Evolutionary conservation across 1,140 invertebrate species (phyloP).

Genomic region (Formica exsecta): DNA sequence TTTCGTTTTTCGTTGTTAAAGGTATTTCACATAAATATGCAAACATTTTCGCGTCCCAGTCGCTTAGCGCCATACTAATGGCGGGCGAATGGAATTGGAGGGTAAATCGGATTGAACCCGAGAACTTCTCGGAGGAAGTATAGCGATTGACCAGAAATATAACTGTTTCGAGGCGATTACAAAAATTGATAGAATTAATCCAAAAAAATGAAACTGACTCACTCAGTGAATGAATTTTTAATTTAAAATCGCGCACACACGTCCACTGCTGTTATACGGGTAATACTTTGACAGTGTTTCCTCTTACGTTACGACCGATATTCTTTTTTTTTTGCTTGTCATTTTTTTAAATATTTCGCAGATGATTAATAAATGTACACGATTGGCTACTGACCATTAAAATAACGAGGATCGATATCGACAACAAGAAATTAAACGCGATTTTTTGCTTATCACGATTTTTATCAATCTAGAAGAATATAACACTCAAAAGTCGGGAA

Average conservation of each 20-base stretch:
- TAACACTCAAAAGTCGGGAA: neutral
- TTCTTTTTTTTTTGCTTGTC: neutral
- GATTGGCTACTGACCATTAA: neutral
- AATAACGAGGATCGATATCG: neutral
- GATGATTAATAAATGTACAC: constrained; percentile 8
- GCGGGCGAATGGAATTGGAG: constrained; percentile 23
- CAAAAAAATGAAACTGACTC: neutral
- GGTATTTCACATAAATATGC: constrained; percentile 22
- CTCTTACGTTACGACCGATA: neutral
- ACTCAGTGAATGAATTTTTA: neutral
- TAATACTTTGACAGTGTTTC: neutral
- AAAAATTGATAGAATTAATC: constrained; percentile 21
- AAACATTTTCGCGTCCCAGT: neutral
- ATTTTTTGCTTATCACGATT: neutral
- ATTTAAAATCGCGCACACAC: neutral
- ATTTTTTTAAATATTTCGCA: neutral
- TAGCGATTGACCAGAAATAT: neutral
- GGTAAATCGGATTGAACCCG: neutral
- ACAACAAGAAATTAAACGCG: constrained; percentile 14
- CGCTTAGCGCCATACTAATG: constrained; percentile 1
- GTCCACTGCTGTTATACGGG: neutral
- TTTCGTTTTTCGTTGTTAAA: constrained; percentile 5
- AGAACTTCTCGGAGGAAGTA: constrained; percentile 18
- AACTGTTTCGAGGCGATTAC: neutral
- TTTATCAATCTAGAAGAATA: neutral